phyloP scores from a whole-genome alignment of 2,888 invertebrate species.

The Athalia rosae region DNA sequence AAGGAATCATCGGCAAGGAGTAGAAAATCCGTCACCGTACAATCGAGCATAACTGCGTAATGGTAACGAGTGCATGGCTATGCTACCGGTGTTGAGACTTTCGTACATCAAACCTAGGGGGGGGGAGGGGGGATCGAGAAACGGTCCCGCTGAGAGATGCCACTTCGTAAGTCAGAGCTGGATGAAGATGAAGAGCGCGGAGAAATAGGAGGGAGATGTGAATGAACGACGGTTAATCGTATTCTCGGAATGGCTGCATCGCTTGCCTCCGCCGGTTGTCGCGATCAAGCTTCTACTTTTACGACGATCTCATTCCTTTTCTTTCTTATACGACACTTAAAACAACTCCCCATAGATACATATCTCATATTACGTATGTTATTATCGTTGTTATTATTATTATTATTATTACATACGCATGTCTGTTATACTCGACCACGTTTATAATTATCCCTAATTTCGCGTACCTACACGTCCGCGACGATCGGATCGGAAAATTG shows the following conservation, averaged over 20 bases:
- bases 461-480: no score
- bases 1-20: background rate
- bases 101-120: no score
- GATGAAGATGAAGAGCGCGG: constrained; percentile 11
- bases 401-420: no score
- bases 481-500: background rate
- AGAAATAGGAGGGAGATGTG: constrained; percentile 37
- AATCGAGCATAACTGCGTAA: no score
- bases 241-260: constrained; percentile 37
- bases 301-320: constrained; percentile 19
- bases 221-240: constrained; percentile 47
- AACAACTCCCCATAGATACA: background rate
- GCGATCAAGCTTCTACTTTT: constrained; percentile 12
- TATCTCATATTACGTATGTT: background rate
- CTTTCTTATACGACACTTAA: constrained; percentile 39
- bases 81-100: background rate
- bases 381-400: background rate
- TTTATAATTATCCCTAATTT: no score
- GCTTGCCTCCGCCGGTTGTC: constrained; percentile 27
- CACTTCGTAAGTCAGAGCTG: background rate
- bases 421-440: no score
- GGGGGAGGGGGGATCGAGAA: no score
- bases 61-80: no score
- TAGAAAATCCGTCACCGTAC: background rate
- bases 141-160: no score